phyloP scores from a whole-genome alignment of 1,140 invertebrate genomes.

The Tetramorium alpestre region DNA sequence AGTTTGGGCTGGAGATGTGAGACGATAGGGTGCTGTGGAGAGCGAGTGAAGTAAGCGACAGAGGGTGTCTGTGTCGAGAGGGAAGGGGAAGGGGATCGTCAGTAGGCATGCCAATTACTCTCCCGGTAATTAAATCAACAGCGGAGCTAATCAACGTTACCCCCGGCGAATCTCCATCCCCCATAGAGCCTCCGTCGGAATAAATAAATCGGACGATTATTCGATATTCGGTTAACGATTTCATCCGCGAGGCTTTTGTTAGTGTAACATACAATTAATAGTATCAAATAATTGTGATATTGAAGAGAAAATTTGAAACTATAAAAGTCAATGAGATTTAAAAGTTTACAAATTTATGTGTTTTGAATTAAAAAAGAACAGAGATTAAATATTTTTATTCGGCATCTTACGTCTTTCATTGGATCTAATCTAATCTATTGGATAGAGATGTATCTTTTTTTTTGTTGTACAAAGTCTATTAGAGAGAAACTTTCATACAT shows the following conservation, averaged over 20 bases:
- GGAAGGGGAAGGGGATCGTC: constrained; percentile 66
- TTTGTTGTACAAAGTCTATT: constrained; percentile 60
- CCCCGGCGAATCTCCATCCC: constrained; percentile 42
- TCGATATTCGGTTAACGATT: constrained; percentile 62
- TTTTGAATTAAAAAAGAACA: not conserved
- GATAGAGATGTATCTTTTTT: constrained; percentile 37
- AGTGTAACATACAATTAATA: constrained; percentile 2
- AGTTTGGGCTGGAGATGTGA: constrained; percentile 62
- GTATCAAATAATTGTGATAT: not conserved
- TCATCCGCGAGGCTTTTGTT: constrained; percentile 18
- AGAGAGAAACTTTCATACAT: constrained; percentile 24
- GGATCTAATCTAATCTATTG: not conserved
- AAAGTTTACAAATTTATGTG: not conserved
- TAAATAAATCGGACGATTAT: constrained; percentile 77
- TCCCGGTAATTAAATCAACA: constrained; percentile 83
- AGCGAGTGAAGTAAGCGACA: constrained; percentile 69
- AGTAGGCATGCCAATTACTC: constrained; percentile 81
- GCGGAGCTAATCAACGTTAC: constrained; percentile 80
- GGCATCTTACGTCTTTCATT: not conserved
- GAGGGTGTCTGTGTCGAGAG: constrained; percentile 57
- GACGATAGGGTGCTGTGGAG: constrained; percentile 59
- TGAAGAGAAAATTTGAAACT: not conserved
- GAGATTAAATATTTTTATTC: not conserved
- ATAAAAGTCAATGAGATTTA: not conserved
- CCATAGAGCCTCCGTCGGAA: constrained; percentile 51